Conservation (phyloP, 2,113 vertebrate species). For the Pelvicachromis taeniatus region DNA sequence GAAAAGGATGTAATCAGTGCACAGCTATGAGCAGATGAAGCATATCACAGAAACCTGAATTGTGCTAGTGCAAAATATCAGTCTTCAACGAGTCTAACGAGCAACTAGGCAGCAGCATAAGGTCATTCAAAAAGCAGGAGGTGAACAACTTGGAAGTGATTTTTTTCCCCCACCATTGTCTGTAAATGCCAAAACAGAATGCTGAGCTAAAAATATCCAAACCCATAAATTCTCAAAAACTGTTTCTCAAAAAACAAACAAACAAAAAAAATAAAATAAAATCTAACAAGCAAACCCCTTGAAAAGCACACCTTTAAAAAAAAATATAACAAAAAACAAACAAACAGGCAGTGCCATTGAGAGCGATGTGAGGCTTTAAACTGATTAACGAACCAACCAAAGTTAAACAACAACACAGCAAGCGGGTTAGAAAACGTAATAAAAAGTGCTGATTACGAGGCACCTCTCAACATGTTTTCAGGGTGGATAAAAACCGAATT, state of each 20-base stretch:
- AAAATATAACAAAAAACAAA: too few species aligned
- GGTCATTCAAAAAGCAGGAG: background rate
- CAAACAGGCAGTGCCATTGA: background rate
- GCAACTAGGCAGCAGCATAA: background rate
- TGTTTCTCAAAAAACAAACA: background rate
- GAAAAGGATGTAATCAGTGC: background rate
- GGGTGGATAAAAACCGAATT: background rate
- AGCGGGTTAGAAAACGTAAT: background rate
- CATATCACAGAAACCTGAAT: background rate
- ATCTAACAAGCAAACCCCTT: background rate
- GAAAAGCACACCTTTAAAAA: background rate
- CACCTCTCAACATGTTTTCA: background rate
- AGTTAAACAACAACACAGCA: background rate
- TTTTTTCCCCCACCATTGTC: background rate
- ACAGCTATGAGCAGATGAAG: background rate
- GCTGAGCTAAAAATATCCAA: background rate
- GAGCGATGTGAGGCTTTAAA: background rate
- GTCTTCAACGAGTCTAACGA: background rate
- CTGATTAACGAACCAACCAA: background rate
- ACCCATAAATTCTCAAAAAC: background rate
- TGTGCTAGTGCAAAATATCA: background rate
- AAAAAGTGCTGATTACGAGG: background rate
- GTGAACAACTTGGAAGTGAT: background rate
- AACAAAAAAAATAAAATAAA: background rate
- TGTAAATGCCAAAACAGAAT: background rate